Evolutionary conservation across 2,113 vertebrate species (phyloP), one percentile per base, ranked within the genome.

Genomic region (Eretmochelys imbricata): DNA sequence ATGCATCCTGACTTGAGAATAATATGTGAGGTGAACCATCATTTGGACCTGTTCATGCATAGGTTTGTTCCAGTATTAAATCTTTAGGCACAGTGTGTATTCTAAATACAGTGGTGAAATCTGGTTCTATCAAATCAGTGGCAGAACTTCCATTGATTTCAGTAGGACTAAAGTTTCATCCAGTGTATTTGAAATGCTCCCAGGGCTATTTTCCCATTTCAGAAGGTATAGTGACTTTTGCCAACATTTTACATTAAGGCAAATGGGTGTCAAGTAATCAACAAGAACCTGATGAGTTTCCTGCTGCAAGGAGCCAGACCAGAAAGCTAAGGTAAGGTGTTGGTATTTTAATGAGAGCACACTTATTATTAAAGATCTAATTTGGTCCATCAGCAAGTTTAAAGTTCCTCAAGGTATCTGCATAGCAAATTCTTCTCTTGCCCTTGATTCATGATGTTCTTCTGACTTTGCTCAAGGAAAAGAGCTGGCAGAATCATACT

Each of bases 401-500:
- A 81, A 95, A 87, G 35, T 93, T 90, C 29, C 4, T 13, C 38
- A 79, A 76, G 3, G 19, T 82, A 62, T 82, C 87, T 90, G 3
- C 27, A 87, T 46, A 89, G 46, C 59, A 19, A 59, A 65, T 80
- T 93, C 25, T 94, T 93, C 25, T 76, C 46, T 94, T 96, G 69
- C 54, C 48, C 89, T 94, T 94, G 55, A 88, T 93, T 95, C 84
- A 59, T 80, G 14, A 57, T 88, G 16, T 50, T 94, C 29, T 82
- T 57, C 62, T 80, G 57, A 91, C 54, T 94, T 96, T 91, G 76
- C 55, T 95, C 46, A 86, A 69, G 89, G 25, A 1, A 95, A 92
- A 93, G 20, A 80, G 2, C 55, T 93, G 65, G 29, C 75, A 93
- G 65, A 91, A 76, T 89, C 22, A 55, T 86, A 38, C 50, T 82